Base-by-base conservation (phyloP, 2,888 invertebrate genomes). In the Spicauda simplicius region DNA sequence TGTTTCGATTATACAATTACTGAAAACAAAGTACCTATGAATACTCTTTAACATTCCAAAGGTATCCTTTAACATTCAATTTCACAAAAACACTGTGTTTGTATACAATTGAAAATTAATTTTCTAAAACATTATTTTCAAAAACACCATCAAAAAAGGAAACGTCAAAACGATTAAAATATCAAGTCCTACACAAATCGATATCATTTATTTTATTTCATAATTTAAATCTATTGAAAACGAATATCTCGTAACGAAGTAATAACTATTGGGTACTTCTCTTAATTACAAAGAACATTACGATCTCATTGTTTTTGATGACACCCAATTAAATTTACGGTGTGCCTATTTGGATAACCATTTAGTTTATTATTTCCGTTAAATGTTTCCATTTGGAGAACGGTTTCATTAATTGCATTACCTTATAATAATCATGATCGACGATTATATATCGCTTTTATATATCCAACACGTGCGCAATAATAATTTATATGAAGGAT, bases 271-370 rank as follows among this genome's bases (percentile, higher is more conserved):
- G 25, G 33, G 10, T 41, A 2, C 2, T 14, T 14, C 10, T 41
- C 41, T 10, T 41, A 14, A 41, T 41, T 41, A 41, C 41, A 41
- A 41, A 12, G 41, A 41, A 41, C 41, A 41, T 41, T 41, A 41
- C 14, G 12, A 14, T 53, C 20, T 20, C 53, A 55, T 55, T 55
- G 25, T 55, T 25, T 55, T 55, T 53, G 53, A 20, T 25, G 41
- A 41, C 41, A 41, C 14, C 14, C 41, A 41, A 41, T 41, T 41
- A 41, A 41, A 41, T 41, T 41, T 41, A 41, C 14, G 5, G 5
- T 25, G 41, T 41, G 41, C 7, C 14, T 14, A 41, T 41, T 41
- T 41, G 41, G 41, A 41, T 41, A 41, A 41, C 12, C 12, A 14
- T 41, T 41, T 14, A 41, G 41, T 41, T 41, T 41, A 41, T 41